These are phyloP conservation scores for Trachelus troglodyta DNA, from an alignment of 2,888 invertebrate species.

Conservation along the genomic window DNA sequence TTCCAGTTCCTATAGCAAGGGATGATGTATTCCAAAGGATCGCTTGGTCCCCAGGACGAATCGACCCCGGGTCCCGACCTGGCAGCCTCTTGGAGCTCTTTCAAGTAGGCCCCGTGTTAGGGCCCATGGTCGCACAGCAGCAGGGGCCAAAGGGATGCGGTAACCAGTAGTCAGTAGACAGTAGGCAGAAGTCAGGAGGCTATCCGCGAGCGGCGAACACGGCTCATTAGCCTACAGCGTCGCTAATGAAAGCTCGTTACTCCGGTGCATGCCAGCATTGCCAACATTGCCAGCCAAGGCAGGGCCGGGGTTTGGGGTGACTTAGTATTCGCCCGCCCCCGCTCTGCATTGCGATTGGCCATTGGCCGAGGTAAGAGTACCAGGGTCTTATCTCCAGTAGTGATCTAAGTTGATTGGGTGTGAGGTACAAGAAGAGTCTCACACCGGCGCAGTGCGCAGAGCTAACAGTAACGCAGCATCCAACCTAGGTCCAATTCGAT, in stretches of 20 bases:
- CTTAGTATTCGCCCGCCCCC: constrained; percentile 51
- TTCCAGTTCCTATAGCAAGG: neutral
- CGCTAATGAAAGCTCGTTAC: constrained; percentile 66
- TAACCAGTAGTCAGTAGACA: neutral
- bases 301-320: constrained; percentile 41
- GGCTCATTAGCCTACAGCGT: constrained; percentile 66
- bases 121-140: neutral
- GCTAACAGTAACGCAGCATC: neutral
- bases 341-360: constrained; percentile 10
- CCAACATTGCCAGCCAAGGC: constrained; percentile 26
- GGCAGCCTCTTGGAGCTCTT: neutral
- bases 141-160: constrained; percentile 3
- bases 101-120: neutral
- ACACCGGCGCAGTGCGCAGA: neutral
- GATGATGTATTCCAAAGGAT: neutral
- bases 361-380: neutral
- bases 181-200: neutral
- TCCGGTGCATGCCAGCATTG: constrained; percentile 48
- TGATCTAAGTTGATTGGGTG: constrained; percentile 64
- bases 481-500: neutral
- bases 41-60: neutral
- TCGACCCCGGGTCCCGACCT: neutral
- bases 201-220: constrained; percentile 37
- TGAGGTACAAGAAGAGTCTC: constrained; percentile 34
- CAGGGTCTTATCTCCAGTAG: constrained; percentile 53